Conservation (phyloP, 1,140 invertebrate genomes). For the Brachionus koreanus region DNA sequence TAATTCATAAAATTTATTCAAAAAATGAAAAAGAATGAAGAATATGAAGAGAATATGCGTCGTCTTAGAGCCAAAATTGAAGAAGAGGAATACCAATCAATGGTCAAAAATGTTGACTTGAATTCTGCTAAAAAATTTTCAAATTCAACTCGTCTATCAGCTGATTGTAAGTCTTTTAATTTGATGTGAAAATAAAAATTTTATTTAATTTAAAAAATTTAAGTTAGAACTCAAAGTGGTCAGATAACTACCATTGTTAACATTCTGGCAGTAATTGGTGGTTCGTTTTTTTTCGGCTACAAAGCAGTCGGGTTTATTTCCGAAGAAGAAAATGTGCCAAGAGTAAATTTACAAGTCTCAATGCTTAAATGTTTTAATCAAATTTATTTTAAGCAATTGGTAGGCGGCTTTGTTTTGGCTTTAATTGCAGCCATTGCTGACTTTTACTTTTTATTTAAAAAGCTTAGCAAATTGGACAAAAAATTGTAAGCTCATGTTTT, state of each 20-base stretch:
- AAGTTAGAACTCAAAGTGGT: slow-evolving; percentile 21
- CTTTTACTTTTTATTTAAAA: slow-evolving; percentile 36
- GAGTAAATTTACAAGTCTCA: background rate
- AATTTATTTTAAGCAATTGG: slow-evolving; percentile 26
- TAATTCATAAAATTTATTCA: background rate
- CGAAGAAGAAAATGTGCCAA: background rate
- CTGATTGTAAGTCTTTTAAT: slow-evolving; percentile 25
- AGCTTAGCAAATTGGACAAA: slow-evolving; percentile 26
- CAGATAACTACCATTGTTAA: slow-evolving; percentile 37
- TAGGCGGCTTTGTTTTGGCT: slow-evolving; percentile 3
- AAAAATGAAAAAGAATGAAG: background rate
- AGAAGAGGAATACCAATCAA: slow-evolving; percentile 27
- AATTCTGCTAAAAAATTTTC: background rate
- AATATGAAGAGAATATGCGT: background rate
- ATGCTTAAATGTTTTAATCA: background rate
- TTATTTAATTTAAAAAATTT: too few relatives aligned
- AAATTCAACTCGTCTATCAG: background rate
- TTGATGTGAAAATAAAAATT: background rate
- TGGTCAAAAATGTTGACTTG: slow-evolving; percentile 20
- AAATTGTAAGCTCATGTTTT: background rate
- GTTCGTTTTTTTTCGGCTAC: slow-evolving; percentile 40
- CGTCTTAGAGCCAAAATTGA: background rate
- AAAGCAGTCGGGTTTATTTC: slow-evolving; percentile 21
- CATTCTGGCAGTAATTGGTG: background rate
- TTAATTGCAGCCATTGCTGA: slow-evolving; percentile 40